Evolutionary conservation across 2,113 vertebrate genomes (phyloP).

Genomic region (Oreochromis spilurus): DNA sequence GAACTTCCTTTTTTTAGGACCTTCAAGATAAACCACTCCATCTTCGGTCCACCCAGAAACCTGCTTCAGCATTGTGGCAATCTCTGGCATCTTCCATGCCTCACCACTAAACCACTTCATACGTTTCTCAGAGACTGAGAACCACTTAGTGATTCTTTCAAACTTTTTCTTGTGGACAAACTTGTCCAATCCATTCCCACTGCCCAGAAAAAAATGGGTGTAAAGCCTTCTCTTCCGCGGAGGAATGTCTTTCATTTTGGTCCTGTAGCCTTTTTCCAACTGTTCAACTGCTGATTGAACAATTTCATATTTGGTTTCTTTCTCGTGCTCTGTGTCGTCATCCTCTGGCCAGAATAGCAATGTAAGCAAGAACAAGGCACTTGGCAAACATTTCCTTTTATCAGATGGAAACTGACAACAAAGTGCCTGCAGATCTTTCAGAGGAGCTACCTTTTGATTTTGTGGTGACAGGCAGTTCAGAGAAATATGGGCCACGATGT

Average conservation of each 20-base stretch:
- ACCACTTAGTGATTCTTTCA: no score
- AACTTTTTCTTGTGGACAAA: conserved; percentile 75
- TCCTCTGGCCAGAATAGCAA: conserved; percentile 82
- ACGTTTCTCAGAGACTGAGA: conserved; percentile 72
- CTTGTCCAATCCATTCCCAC: conserved; percentile 68
- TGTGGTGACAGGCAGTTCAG: conserved; percentile 65
- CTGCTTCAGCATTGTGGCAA: no score
- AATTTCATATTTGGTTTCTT: conserved; percentile 63
- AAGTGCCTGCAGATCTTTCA: conserved; percentile 63
- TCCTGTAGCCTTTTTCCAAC: conserved; percentile 58
- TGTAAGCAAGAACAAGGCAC: conserved; percentile 71
- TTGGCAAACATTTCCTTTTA: conserved; percentile 61
- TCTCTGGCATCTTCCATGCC: no score
- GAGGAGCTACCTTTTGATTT: conserved; percentile 48
- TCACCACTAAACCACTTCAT: conserved; percentile 74
- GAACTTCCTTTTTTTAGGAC: no score
- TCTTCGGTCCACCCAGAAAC: no score
- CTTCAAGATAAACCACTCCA: no score
- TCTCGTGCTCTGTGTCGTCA: conserved; percentile 56
- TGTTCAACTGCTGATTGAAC: conserved; percentile 69
- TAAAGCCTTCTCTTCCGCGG: conserved; percentile 71
- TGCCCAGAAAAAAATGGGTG: conserved; percentile 78
- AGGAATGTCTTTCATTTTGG: conserved; percentile 75
- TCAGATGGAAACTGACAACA: conserved; percentile 59
- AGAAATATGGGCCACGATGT: conserved; percentile 69